Evolutionary conservation across 2,113 vertebrate genomes (phyloP), one percentile per base, ranked within the genome.

Genomic region (Scortum barcoo): DNA sequence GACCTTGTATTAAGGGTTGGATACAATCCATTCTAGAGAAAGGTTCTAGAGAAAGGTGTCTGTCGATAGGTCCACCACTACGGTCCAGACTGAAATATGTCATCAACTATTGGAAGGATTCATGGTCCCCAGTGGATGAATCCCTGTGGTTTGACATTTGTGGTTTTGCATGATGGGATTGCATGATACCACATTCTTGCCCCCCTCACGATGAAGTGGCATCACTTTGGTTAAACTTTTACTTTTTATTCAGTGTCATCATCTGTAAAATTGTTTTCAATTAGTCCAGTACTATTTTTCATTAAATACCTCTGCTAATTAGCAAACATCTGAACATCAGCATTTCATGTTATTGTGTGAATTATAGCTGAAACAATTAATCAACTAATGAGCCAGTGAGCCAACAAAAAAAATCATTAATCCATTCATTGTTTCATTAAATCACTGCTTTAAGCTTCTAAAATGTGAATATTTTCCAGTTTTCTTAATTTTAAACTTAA

Each of bases 31-130:
- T n/a, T n/a, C n/a, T n/a, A n/a, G n/a, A n/a, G n/a, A n/a, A n/a
- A n/a, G n/a, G n/a, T n/a, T n/a, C n/a, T n/a, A n/a, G n/a, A n/a
- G n/a, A n/a, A n/a, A n/a, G n/a, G n/a, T n/a, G n/a, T n/a, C n/a
- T n/a, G n/a, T n/a, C n/a, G n/a, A n/a, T n/a, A n/a, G n/a, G n/a
- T n/a, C n/a, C n/a, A n/a, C n/a, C n/a, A n/a, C n/a, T n/a, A n/a
- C n/a, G n/a, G n/a, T n/a, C n/a, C n/a, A n/a, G n/a, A n/a, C 46
- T 70, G 17, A 44, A 63, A 71, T 54, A 57, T 50, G 36, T 60
- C 20, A 63, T 61, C 16, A 67, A 5, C 33, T 26, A 12, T 0
- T 58, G 56, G 56, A 30, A 17, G 16, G 14, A 58, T 8, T 44
- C 42, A 14, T 44, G 13, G 42, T 16, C 1, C 42, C 42, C 42